A percentile compares a stretch with the other conserved stretches of the same genome.
phyloP scores from a whole-genome alignment of 53 echinoderm and acorn worm genomes.

The Glandiceps talaboti region DNA sequence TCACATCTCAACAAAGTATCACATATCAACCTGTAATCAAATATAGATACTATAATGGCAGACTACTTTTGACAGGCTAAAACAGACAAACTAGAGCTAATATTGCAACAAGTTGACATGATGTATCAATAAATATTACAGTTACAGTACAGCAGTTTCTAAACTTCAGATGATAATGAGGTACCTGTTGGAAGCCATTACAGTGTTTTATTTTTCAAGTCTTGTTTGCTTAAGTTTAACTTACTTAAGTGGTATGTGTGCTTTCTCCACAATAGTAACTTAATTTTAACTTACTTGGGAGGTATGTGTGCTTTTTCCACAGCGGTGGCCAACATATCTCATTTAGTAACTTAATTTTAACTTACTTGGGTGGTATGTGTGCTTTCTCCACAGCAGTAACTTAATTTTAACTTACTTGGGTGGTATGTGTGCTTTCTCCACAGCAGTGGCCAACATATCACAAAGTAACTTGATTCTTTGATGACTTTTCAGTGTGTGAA shows the following conservation, averaged over 20 bases:
- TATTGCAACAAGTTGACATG: no score
- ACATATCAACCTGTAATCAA: conserved; percentile 57
- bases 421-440: conserved; percentile 48
- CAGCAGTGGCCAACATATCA: conserved; percentile 51
- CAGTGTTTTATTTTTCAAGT: no score
- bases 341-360: conserved; percentile 52
- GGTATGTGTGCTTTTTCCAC: conserved; percentile 56
- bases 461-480: conserved; percentile 57
- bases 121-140: no score
- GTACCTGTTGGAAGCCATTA: no score
- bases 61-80: no score
- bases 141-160: no score
- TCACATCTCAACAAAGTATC: conserved; percentile 47
- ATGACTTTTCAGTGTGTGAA: conserved; percentile 38
- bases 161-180: no score
- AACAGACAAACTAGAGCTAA: no score
- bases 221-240: no score
- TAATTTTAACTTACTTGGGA: conserved; percentile 57
- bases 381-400: conserved; percentile 52
- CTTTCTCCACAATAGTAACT: conserved; percentile 44
- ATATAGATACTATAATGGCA: no score
- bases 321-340: conserved; percentile 45
- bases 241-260: conserved; percentile 61
- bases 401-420: conserved; percentile 62
- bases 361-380: conserved; percentile 69